Conservation (phyloP, 2,113 vertebrate genomes). For the Phrynosoma blainvillii region DNA sequence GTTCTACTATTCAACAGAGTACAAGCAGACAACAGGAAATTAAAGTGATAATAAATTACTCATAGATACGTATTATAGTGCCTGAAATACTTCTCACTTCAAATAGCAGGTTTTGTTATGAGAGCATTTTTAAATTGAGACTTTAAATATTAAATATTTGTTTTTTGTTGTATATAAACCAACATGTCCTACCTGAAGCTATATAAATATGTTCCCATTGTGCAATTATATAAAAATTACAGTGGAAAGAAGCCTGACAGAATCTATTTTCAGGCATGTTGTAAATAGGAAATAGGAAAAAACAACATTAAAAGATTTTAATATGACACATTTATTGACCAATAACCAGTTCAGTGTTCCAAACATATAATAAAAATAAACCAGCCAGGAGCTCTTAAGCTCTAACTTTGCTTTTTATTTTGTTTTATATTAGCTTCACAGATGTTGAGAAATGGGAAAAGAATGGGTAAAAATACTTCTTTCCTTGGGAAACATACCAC, state of each 20-base stretch:
- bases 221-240: background rate
- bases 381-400: conserved; percentile 11
- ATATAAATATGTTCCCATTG: conserved; percentile 36
- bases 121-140: background rate
- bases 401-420: background rate
- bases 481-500: background rate
- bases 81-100: background rate
- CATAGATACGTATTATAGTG: background rate
- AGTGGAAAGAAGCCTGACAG: conserved; percentile 45
- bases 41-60: background rate
- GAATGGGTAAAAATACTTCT: background rate
- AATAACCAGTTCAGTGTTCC: conserved; percentile 37
- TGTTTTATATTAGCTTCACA: background rate
- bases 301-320: conserved; percentile 46
- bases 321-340: conserved; percentile 46
- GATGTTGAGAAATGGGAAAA: background rate
- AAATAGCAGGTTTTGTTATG: background rate
- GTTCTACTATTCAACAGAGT: background rate
- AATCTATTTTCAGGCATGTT: background rate
- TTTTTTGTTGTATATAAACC: conserved; percentile 16
- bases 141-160: background rate
- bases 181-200: conserved; percentile 18
- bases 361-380: conserved; percentile 27
- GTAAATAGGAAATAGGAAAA: conserved; percentile 24
- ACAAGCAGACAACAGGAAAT: background rate